Evolutionary conservation across 2,113 vertebrate genomes (phyloP).

Genomic region (Poeciliopsis turrubarensis): DNA sequence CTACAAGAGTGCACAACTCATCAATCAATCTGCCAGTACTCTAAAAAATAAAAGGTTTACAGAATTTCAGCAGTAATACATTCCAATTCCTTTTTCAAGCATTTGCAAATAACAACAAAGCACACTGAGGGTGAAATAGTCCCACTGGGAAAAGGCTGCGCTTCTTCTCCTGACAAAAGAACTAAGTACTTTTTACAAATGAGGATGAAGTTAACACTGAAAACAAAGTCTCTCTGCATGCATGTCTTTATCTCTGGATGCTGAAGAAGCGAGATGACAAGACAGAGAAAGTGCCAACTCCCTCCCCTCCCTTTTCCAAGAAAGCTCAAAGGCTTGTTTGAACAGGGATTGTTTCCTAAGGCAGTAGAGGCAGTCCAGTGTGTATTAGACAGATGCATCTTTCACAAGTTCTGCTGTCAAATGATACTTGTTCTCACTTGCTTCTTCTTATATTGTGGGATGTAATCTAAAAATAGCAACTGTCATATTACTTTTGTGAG

Average conservation of each 20-base stretch:
- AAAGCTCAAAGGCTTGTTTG: constrained; percentile 71
- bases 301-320: constrained; percentile 39
- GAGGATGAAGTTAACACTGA: constrained; percentile 25
- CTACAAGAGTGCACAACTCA: not conserved
- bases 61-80: not conserved
- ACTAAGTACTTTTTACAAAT: constrained; percentile 39
- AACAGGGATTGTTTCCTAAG: constrained; percentile 71
- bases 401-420: constrained; percentile 29
- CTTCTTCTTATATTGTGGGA: constrained; percentile 31
- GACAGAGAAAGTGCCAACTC: constrained; percentile 20
- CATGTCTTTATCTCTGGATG: constrained; percentile 35
- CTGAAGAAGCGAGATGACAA: constrained; percentile 30
- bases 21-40: not conserved
- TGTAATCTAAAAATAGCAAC: constrained; percentile 57
- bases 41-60: not conserved
- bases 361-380: constrained; percentile 65
- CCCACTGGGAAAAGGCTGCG: not conserved
- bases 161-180: constrained; percentile 33
- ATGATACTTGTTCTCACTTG: constrained; percentile 19
- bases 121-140: not conserved
- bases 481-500: constrained; percentile 15
- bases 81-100: not conserved
- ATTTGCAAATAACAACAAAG: not conserved
- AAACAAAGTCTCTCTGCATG: constrained; percentile 36
- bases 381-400: constrained; percentile 69